Base-by-base conservation (phyloP, 2,888 invertebrate species). In the Automeris io region DNA sequence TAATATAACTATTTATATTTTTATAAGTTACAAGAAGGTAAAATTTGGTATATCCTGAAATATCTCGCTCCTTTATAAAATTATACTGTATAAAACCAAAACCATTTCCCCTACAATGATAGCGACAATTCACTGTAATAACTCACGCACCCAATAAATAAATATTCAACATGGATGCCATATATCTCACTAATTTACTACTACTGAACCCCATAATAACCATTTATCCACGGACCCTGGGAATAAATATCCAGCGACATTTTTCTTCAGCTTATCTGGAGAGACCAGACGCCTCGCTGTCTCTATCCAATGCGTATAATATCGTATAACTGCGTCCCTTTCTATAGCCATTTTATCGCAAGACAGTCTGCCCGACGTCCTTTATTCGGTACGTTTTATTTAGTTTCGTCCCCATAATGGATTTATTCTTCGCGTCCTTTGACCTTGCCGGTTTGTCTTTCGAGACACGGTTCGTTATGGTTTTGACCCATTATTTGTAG, bases 131-230 rank as follows among this genome's bases (percentile, higher is more conserved):
- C 24, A 36, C 25, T 13, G 21, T 36, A 36, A 75, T 78, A 77
- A 72, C 67, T 78, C 63, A 74, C 69, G 47, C 42, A 42, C 46
- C 57, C 69, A 63, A 70, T 71, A 80, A 75, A 85, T 85, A 83
- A 78, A 83, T 83, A 85, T 83, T 82, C 82, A 85, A 76, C 76
- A 58, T 61, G 46, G 39, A 39, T 46, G 57, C 70, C 69, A 78
- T 85, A 82, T 65, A 75, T 85, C 85, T 82, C 71, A 85, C 83
- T 85, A 85, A 85, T 83, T 85, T 82, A 83, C 72, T 74, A 68
- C 73, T 64, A 60, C 73, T 63, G 71, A 67, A 74, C 79, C 81
- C 82, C 69, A 73, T 81, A 81, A 80, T 78, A 81, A 78, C 80
- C 74, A 82, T 83, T 75, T 78, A 79, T 83, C 66, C 68, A 59